Evolutionary conservation across 2,113 vertebrate species (phyloP).

Genomic region (Alectura lathami): DNA sequence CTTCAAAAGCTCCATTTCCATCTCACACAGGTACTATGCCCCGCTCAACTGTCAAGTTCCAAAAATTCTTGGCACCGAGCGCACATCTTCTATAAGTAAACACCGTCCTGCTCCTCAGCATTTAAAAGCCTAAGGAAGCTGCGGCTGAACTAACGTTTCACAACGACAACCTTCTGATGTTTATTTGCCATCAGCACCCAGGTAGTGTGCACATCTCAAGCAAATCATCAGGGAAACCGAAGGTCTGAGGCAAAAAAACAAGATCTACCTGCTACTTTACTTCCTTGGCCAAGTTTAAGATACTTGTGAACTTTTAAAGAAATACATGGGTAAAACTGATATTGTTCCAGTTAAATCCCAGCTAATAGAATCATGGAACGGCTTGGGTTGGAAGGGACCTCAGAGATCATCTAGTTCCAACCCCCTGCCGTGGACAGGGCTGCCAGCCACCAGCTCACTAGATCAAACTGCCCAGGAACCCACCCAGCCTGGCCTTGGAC

Average conservation of each 20-base stretch:
- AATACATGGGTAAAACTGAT: accelerated
- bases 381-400: too few relatives aligned
- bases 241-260: not conserved
- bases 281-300: not conserved
- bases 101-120: not conserved
- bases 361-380: too few relatives aligned
- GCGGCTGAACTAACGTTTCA: not conserved
- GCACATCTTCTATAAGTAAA: not conserved
- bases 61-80: not conserved
- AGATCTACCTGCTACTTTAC: not conserved
- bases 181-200: not conserved
- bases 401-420: too few relatives aligned
- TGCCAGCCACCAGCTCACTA: too few relatives aligned
- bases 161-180: not conserved
- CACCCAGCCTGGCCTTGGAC: too few relatives aligned
- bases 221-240: not conserved
- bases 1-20: not conserved
- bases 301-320: not conserved
- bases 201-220: not conserved
- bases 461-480: too few relatives aligned
- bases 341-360: not conserved
- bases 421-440: too few relatives aligned
- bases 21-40: not conserved
- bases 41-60: not conserved
- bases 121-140: not conserved